Evolutionary conservation across 1,140 invertebrate genomes (phyloP).

Genomic region (Cherax destructor): DNA sequence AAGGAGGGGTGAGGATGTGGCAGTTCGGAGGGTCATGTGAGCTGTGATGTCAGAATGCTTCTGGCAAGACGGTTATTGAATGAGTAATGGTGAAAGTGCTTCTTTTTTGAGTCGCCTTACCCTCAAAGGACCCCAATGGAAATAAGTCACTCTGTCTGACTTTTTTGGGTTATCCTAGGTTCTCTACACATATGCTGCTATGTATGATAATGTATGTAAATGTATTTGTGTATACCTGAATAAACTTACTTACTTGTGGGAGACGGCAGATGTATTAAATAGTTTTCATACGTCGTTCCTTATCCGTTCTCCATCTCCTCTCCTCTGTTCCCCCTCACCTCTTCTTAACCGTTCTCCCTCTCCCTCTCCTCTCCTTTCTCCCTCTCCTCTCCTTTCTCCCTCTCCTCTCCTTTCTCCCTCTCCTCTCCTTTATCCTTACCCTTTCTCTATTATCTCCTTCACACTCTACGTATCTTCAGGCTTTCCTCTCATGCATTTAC

Average conservation of each 20-base stretch:
- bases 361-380: neutral
- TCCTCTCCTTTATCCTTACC: neutral
- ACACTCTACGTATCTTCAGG: neutral
- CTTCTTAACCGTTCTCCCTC: neutral
- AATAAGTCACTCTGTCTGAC: too few relatives aligned
- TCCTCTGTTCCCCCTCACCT: neutral
- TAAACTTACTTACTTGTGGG: too few relatives aligned
- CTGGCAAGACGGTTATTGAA: too few relatives aligned
- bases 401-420: neutral
- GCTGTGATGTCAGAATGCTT: too few relatives aligned
- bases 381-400: neutral
- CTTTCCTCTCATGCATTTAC: neutral
- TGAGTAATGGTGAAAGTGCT: too few relatives aligned
- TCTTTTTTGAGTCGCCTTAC: too few relatives aligned
- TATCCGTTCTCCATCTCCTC: neutral
- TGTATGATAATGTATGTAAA: too few relatives aligned
- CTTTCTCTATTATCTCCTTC: neutral
- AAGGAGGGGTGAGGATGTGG: neutral
- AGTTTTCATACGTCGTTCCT: neutral
- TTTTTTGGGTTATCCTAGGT: too few relatives aligned
- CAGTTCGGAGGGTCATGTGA: too few relatives aligned
- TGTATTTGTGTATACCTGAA: too few relatives aligned
- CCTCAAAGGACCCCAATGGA: too few relatives aligned
- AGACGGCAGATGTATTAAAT: neutral
- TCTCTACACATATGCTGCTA: too few relatives aligned